Percentiles rank a stretch among this genome's conserved stretches.
phyloP scores from a whole-genome alignment of 1,140 invertebrate genomes.

The Drosophila yakuba region DNA sequence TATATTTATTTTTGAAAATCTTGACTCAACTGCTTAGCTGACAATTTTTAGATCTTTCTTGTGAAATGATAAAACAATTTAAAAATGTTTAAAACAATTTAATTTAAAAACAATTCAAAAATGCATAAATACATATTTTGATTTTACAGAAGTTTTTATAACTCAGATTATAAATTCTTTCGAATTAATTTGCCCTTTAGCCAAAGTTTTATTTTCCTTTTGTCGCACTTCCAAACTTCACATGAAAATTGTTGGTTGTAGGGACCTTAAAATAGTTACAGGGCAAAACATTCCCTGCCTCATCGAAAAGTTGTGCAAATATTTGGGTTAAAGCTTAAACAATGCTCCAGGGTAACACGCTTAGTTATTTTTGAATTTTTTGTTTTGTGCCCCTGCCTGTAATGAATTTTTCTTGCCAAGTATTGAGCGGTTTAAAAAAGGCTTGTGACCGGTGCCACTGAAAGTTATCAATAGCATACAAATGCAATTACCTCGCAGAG shows the following conservation, averaged over 20 bases:
- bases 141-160: background rate
- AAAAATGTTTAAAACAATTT: no score
- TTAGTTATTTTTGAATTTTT: conserved; percentile 2
- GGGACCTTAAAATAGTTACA: conserved; percentile 34
- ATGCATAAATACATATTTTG: background rate
- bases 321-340: conserved; percentile 74
- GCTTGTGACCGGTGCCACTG: conserved; percentile 32
- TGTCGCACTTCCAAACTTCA: conserved; percentile 17
- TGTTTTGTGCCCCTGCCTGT: conserved; percentile 5
- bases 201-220: background rate
- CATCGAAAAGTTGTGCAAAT: conserved; percentile 54
- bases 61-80: no score
- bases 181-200: background rate
- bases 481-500: conserved; percentile 69
- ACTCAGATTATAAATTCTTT: background rate
- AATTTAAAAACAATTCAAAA: no score
- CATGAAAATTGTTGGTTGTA: background rate
- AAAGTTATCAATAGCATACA: conserved; percentile 69
- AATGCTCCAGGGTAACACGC: conserved; percentile 56
- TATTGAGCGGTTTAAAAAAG: conserved; percentile 13
- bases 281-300: conserved; percentile 29
- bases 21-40: background rate
- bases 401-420: conserved; percentile 41
- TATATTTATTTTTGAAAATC: no score
- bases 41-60: background rate